A percentile compares a stretch with the other conserved stretches of the same genome.
These are phyloP conservation scores for Agrypnia vestita DNA, from an alignment of 1,140 invertebrate genomes.

Conservation along the genomic window DNA sequence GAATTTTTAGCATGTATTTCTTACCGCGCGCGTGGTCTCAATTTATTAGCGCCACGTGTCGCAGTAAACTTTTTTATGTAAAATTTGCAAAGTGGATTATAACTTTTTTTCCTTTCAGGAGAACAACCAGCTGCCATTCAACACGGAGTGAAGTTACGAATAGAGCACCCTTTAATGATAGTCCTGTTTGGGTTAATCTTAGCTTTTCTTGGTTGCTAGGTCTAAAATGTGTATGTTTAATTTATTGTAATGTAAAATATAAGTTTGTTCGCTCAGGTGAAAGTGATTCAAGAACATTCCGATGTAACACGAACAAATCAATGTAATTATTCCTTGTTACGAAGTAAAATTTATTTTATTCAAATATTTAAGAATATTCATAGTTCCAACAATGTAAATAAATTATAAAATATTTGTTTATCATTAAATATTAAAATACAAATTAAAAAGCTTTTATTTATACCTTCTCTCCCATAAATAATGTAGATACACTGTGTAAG, in stretches of 20 bases:
- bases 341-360: conserved; percentile 39
- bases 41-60: too few species aligned
- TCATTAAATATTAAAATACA: conserved; percentile 33
- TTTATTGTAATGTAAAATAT: background rate
- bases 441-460: background rate
- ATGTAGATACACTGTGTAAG: background rate
- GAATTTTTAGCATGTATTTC: too few species aligned
- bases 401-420: conserved; percentile 24
- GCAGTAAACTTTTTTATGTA: background rate
- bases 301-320: background rate
- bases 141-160: conserved; percentile 42
- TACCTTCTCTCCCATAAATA: background rate
- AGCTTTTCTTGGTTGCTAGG: conserved; percentile 50
- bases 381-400: conserved; percentile 22
- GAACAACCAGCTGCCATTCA: conserved; percentile 66
- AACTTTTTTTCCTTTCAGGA: conserved; percentile 62
- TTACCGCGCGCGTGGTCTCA: too few species aligned
- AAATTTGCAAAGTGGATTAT: background rate
- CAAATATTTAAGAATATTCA: conserved; percentile 21
- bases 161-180: conserved; percentile 45
- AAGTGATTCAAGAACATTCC: conserved; percentile 17
- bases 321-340: conserved; percentile 22
- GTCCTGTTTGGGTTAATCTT: conserved; percentile 49
- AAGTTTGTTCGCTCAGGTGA: background rate
- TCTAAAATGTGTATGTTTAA: conserved; percentile 25